Base-by-base conservation (phyloP, 2,113 vertebrate genomes). In the Sarotherodon lohbergeri region DNA sequence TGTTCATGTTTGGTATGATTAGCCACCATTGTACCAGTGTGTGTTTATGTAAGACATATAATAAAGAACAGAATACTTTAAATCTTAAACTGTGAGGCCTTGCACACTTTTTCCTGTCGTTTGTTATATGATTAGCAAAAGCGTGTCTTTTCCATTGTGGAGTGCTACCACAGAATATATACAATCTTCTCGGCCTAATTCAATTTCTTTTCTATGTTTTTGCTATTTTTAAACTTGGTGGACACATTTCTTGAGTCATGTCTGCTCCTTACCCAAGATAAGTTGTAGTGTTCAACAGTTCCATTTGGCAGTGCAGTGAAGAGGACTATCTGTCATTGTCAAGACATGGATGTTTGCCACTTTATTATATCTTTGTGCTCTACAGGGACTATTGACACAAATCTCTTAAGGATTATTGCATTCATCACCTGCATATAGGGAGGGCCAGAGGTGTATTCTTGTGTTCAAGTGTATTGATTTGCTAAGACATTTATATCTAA, bases 311-410 rank as follows among this genome's bases (percentile, higher is more conserved):
- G 91, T 81, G 88, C 92, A 90, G 89, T 91, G 93, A 93, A 94
- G 90, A 94, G 91, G 90, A 93, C 91, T 81, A 95, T 96, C 90
- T 94, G 93, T 96, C 95, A 96, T 89, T 95, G 95, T 96, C 95
- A 96, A 92, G 91, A 95, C 96, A 95, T 96, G 93, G 93, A 96
- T 95, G 93, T 96, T 95, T 95, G 92, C 93, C 93, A 94, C 94
- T 96, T 96, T 96, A 95, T 97, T 95, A 95, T 91, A 92, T 90
- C 85, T 89, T 84, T 93, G 91, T 95, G 92, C 91, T 96, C 91
- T 94, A 73, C 88, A 79, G 92, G 90, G 88, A 94, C 94, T 94
- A 95, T 94, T 95, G 95, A 96, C 94, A 92, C 88, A 94, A 93
- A 91, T 92, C 83, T 94, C 81, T 93, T 88, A 84, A 89, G 91